Percentiles rank a stretch among this genome's conserved stretches.
These are phyloP conservation scores for Perca fluviatilis DNA, from an alignment of 2,113 vertebrate genomes.

Conservation along the genomic window DNA sequence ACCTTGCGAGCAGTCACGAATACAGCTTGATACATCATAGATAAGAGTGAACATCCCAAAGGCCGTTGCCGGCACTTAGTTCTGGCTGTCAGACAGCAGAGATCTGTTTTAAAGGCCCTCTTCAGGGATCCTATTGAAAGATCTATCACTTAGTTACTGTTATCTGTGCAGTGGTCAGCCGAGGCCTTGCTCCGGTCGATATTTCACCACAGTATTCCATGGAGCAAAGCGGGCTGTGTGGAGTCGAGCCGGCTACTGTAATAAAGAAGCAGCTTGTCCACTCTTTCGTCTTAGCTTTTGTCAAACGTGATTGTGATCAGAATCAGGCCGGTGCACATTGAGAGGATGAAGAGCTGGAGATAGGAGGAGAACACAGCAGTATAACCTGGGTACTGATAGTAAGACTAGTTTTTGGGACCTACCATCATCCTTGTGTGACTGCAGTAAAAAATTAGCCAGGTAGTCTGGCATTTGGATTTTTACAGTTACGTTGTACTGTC, in stretches of 20 bases:
- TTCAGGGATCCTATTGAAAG: constrained; percentile 40
- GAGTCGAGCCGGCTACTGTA: neutral
- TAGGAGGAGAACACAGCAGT: neutral
- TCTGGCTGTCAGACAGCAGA: constrained; percentile 42
- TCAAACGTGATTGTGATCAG: constrained; percentile 19
- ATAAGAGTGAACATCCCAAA: constrained; percentile 58
- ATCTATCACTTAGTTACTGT: constrained; percentile 61
- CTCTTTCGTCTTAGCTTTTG: constrained; percentile 31
- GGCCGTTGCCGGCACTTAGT: constrained; percentile 29
- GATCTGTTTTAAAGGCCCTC: constrained; percentile 48
- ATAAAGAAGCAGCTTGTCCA: constrained; percentile 38
- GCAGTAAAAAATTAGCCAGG: neutral
- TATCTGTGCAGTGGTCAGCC: constrained; percentile 55
- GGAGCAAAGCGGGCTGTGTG: neutral
- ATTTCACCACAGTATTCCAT: constrained; percentile 25
- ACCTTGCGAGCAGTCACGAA: constrained; percentile 43
- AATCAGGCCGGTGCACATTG: neutral
- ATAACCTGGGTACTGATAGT: neutral
- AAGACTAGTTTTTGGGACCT: neutral
- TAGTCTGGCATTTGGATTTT: neutral
- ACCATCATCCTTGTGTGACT: too few relatives aligned
- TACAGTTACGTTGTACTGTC: neutral
- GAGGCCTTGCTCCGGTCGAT: constrained; percentile 50
- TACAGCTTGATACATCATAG: constrained; percentile 64
- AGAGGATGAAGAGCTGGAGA: neutral